phyloP scores from a whole-genome alignment of 2,113 vertebrate species.

The Leuciscus idus region DNA sequence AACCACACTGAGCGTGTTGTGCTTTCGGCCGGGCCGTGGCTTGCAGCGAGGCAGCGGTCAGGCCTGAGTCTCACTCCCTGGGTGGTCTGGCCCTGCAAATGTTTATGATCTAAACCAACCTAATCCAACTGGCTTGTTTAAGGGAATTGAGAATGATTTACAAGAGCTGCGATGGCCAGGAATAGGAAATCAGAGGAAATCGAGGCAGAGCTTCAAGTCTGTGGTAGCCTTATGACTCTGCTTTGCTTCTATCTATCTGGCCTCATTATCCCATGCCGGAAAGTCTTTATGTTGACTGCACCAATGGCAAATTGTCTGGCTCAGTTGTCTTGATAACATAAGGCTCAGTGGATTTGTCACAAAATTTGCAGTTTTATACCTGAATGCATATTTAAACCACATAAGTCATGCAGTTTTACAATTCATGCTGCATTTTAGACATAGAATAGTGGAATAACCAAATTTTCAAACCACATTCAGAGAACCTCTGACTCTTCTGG shows the following conservation, averaged over 20 bases:
- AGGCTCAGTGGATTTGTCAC: constrained; percentile 56
- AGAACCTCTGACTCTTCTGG: too few species aligned
- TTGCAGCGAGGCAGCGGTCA: constrained; percentile 55
- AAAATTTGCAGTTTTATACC: constrained; percentile 52
- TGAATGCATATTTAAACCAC: constrained; percentile 35
- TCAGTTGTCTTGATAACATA: constrained; percentile 58
- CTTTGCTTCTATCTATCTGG: constrained; percentile 45
- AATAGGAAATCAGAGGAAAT: constrained; percentile 77
- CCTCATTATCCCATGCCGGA: constrained; percentile 44
- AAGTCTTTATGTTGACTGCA: constrained; percentile 33
- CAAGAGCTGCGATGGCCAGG: constrained; percentile 74
- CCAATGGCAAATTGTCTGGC: constrained; percentile 37
- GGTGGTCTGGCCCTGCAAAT: constrained; percentile 81
- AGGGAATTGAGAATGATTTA: constrained; percentile 84
- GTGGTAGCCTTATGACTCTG: constrained; percentile 56
- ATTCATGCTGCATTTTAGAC: background rate
- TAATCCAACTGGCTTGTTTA: constrained; percentile 85
- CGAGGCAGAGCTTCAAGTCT: constrained; percentile 71
- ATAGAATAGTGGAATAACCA: background rate
- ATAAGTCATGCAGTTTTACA: background rate
- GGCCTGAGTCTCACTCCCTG: constrained; percentile 66
- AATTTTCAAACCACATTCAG: too few species aligned
- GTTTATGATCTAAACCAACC: constrained; percentile 84
- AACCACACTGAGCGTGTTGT: constrained; percentile 71
- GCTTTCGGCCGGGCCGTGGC: constrained; percentile 62